Conservation (phyloP, 2,797 vertebrate species). For the Gastrophryne carolinensis region DNA sequence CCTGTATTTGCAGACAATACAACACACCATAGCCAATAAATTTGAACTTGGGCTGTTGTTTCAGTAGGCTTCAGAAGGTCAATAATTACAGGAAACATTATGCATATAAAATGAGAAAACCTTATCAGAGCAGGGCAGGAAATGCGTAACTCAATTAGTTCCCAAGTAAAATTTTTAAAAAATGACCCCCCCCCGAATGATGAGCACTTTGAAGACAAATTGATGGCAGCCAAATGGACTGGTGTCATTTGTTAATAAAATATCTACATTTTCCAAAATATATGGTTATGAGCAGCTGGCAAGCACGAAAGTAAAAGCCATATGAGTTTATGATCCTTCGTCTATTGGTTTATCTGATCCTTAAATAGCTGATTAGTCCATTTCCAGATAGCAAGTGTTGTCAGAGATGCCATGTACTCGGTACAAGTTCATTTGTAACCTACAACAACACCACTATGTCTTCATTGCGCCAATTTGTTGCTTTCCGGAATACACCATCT, state of each 20-base stretch:
- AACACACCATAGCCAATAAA: constrained; percentile 66
- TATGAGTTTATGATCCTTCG: constrained; percentile 58
- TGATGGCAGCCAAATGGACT: constrained; percentile 70
- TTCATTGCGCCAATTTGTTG: constrained; percentile 34
- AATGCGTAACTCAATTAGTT: constrained; percentile 75
- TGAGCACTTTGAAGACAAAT: constrained; percentile 72
- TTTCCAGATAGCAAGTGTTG: constrained; percentile 60
- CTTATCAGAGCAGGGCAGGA: constrained; percentile 70
- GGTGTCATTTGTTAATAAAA: constrained; percentile 65
- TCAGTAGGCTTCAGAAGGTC: constrained; percentile 66
- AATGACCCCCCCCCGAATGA: constrained; percentile 71
- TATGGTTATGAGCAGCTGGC: constrained; percentile 65
- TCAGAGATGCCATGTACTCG: constrained; percentile 50
- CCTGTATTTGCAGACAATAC: constrained; percentile 53
- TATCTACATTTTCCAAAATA: constrained; percentile 67
- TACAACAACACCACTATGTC: constrained; percentile 45
- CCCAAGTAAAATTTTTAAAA: constrained; percentile 65
- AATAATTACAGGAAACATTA: constrained; percentile 76
- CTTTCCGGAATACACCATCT: constrained; percentile 9
- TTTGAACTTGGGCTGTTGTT: constrained; percentile 65
- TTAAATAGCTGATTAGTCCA: constrained; percentile 62
- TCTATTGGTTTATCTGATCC: constrained; percentile 63
- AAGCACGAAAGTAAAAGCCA: constrained; percentile 61
- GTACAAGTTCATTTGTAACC: constrained; percentile 49
- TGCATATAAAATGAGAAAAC: constrained; percentile 68